phyloP scores from a whole-genome alignment of 2,797 vertebrate species.

The Enteromius anoplus region DNA sequence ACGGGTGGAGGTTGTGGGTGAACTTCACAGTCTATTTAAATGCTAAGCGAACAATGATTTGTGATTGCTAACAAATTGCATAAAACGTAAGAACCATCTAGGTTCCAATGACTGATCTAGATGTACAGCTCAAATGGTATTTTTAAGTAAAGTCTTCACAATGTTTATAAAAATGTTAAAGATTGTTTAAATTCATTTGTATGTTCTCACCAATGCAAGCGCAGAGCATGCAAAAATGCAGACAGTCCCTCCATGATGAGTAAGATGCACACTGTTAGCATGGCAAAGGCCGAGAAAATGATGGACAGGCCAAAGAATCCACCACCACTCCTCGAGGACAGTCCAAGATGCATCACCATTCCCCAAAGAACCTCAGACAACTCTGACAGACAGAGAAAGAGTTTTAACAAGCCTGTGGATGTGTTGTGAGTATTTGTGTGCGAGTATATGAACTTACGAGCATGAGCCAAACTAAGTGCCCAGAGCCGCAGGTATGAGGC shows the following conservation, averaged over 20 bases:
- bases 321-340: slow-evolving; percentile 82
- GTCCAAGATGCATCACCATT: slow-evolving; percentile 94
- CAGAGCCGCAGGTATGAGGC: slow-evolving; percentile 85
- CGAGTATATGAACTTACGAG: slow-evolving; percentile 76
- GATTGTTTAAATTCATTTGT: not conserved
- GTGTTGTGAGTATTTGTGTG: not conserved
- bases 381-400: slow-evolving; percentile 68
- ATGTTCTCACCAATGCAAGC: slow-evolving; percentile 90
- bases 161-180: not conserved
- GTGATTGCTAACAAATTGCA: not conserved
- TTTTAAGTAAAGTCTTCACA: not conserved
- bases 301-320: slow-evolving; percentile 87
- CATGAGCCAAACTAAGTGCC: slow-evolving; percentile 86
- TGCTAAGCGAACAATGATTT: not conserved
- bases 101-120: not conserved
- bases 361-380: slow-evolving; percentile 87
- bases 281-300: slow-evolving; percentile 88
- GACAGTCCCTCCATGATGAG: slow-evolving; percentile 98
- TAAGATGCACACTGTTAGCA: slow-evolving; percentile 90
- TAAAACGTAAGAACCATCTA: not conserved
- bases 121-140: not conserved
- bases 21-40: not conserved
- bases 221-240: slow-evolving; percentile 92
- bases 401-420: not conserved
- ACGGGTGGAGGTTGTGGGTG: not conserved